Conservation (phyloP, 53 echinoderm and acorn worm species). For the Arbacia lixula region DNA sequence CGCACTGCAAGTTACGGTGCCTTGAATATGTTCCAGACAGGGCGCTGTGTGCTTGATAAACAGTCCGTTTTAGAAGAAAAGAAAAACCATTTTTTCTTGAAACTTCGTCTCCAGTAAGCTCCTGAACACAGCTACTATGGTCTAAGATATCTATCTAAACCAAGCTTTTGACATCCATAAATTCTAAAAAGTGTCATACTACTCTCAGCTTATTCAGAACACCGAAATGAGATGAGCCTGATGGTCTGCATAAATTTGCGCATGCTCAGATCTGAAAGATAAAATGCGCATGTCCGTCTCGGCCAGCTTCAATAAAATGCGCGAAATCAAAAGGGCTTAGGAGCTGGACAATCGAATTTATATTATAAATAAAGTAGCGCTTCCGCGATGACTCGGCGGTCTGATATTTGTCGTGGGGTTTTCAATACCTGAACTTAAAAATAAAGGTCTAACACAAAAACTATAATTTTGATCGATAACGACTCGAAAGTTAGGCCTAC, state of each 20-base stretch:
- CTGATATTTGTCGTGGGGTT: too few relatives aligned
- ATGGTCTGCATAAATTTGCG: constrained; percentile 46
- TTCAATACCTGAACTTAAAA: too few relatives aligned
- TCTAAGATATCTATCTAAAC: background rate
- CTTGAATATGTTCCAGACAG: background rate
- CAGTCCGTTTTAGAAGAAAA: background rate
- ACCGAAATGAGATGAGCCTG: constrained; percentile 15
- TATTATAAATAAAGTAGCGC: too few relatives aligned
- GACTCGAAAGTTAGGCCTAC: too few relatives aligned
- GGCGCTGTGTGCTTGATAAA: constrained; percentile 4
- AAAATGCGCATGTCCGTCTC: constrained; percentile 34
- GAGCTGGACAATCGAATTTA: too few relatives aligned
- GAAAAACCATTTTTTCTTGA: background rate
- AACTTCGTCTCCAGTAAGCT: background rate
- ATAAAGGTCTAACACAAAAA: too few relatives aligned
- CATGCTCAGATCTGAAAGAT: constrained; percentile 31
- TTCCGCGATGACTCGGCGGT: too few relatives aligned
- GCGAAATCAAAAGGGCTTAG: constrained; percentile 63
- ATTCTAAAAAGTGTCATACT: constrained; percentile 7
- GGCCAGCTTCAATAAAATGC: constrained; percentile 36
- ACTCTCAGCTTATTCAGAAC: background rate
- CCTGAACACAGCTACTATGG: constrained; percentile 3
- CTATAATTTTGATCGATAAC: too few relatives aligned
- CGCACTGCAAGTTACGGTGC: constrained; percentile 32
- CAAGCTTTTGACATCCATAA: background rate